These are phyloP conservation scores for Orthosia gothica DNA, from an alignment of 2,888 invertebrate genomes.

Conservation along the genomic window DNA sequence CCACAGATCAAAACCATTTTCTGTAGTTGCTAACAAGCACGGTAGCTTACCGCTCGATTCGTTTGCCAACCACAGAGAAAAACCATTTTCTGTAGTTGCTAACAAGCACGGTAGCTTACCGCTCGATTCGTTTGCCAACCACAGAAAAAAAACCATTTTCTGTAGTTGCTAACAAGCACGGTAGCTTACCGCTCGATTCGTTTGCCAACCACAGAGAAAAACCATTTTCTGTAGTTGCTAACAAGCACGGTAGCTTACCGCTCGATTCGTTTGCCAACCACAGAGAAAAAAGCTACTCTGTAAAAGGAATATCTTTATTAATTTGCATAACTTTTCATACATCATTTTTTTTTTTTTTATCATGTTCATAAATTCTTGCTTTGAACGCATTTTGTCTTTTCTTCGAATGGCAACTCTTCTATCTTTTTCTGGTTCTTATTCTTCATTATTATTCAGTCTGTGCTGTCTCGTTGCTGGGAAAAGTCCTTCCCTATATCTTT, in stretches of 20 bases:
- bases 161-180: no score
- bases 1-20: background rate
- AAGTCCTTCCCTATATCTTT: no score
- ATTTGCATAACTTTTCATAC: background rate
- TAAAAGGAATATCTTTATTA: background rate
- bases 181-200: background rate
- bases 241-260: no score
- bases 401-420: background rate
- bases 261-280: background rate
- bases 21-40: no score
- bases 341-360: no score
- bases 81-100: background rate
- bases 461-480: no score
- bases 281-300: background rate
- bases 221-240: no score
- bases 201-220: background rate
- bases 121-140: background rate
- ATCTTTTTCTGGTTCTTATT: background rate
- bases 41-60: background rate
- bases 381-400: background rate
- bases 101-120: no score
- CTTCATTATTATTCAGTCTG: no score
- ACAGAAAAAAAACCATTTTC: background rate
- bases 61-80: background rate
- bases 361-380: background rate